phyloP scores from a whole-genome alignment of 1,140 invertebrate species.

The Drosophila gunungcola region DNA sequence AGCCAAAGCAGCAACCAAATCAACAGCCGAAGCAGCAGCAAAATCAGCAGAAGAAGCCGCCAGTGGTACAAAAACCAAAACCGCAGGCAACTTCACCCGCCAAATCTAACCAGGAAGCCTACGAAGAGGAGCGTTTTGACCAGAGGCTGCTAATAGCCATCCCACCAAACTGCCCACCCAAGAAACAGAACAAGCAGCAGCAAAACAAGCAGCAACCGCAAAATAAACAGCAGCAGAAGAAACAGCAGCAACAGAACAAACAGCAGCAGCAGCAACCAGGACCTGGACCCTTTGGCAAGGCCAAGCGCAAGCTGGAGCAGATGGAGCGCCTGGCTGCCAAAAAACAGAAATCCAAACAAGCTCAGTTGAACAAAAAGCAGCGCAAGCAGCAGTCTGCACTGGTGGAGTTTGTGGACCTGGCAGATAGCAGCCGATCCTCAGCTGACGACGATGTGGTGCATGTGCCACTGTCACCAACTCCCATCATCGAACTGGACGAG shows the following conservation, averaged over 20 bases:
- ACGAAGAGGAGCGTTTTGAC: slow-evolving; percentile 57
- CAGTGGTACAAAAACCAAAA: slow-evolving; percentile 31
- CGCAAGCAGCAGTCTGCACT: slow-evolving; percentile 16
- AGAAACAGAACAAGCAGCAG: slow-evolving; percentile 24
- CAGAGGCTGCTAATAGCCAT: slow-evolving; percentile 65
- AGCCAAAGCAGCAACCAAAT: slow-evolving; percentile 19
- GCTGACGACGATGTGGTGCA: slow-evolving; percentile 69
- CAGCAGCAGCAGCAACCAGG: slow-evolving; percentile 7
- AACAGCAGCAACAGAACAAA: slow-evolving; percentile 32
- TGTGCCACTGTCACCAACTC: slow-evolving; percentile 66
- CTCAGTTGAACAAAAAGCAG: slow-evolving; percentile 51
- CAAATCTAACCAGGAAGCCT: slow-evolving; percentile 42
- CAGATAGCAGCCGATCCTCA: slow-evolving; percentile 34
- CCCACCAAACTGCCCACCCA: slow-evolving; percentile 46
- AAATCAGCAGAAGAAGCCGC: slow-evolving; percentile 19
- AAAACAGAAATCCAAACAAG: slow-evolving; percentile 71
- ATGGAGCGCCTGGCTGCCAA: slow-evolving; percentile 56
- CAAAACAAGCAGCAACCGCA: slow-evolving; percentile 25
- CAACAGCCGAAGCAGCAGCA: slow-evolving; percentile 16
- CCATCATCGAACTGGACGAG: slow-evolving; percentile 65
- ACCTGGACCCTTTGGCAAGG: slow-evolving; percentile 64
- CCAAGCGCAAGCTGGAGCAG: slow-evolving; percentile 66
- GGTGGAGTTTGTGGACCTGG: slow-evolving; percentile 57
- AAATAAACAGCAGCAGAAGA: slow-evolving; percentile 28
- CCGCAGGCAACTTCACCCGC: neutral